Evolutionary conservation across 2,888 invertebrate species (phyloP).

Genomic region (Sphecodes monilicornis): DNA sequence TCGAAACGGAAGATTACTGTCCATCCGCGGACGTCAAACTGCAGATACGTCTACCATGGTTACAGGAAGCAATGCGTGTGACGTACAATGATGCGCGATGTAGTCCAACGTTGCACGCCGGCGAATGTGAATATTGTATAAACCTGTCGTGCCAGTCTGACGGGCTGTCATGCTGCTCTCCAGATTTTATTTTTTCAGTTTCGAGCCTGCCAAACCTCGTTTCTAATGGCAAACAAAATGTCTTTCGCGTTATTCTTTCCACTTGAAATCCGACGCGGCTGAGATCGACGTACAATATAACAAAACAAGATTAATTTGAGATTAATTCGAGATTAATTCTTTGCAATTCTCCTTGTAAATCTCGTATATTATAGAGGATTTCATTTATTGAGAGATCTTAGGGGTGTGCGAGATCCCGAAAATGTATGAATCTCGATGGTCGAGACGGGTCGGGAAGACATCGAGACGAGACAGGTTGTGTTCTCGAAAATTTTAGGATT

Average conservation of each 20-base stretch:
- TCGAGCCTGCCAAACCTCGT: background rate
- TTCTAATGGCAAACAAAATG: background rate
- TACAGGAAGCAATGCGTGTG: conserved; percentile 69
- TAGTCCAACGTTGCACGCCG: conserved; percentile 37
- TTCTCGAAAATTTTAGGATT: too few species aligned
- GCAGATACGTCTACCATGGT: conserved; percentile 58
- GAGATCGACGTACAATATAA: background rate
- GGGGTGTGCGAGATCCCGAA: too few species aligned
- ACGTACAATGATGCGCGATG: conserved; percentile 64
- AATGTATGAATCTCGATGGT: too few species aligned
- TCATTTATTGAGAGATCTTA: too few species aligned
- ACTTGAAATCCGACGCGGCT: background rate
- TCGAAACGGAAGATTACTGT: conserved; percentile 58
- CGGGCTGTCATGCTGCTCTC: background rate
- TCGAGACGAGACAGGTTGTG: too few species aligned
- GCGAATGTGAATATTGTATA: conserved; percentile 30
- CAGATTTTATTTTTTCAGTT: background rate
- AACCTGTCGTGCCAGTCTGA: conserved; percentile 23
- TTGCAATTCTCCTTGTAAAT: too few species aligned
- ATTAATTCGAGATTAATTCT: background rate
- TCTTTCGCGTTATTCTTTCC: background rate
- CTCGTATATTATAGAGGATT: too few species aligned
- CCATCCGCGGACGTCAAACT: conserved; percentile 54
- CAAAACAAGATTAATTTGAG: too few species aligned
- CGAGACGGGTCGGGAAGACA: too few species aligned